Evolutionary conservation across 2,888 invertebrate genomes (phyloP).

Genomic region (Thereva nobilitata): DNA sequence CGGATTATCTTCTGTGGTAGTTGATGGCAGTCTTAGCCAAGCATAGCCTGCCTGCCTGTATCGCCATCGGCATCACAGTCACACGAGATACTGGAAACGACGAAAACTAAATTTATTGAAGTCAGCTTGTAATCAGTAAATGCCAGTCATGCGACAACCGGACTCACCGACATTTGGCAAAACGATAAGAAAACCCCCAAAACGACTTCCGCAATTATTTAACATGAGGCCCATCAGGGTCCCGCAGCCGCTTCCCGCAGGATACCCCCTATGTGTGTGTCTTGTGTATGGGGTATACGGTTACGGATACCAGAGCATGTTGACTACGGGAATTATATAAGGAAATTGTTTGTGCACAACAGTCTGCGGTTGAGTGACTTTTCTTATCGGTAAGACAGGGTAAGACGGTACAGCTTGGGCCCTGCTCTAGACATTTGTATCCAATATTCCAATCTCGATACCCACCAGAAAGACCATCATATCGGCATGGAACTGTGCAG

Average conservation of each 20-base stretch:
- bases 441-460: no score
- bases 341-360: slow-evolving; percentile 8
- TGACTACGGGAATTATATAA: slow-evolving; percentile 14
- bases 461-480: no score
- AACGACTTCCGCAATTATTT: slow-evolving; percentile 35
- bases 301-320: neutral
- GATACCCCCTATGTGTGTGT: no score
- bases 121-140: slow-evolving; percentile 32
- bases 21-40: no score
- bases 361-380: slow-evolving; percentile 17
- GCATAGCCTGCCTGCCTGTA: neutral
- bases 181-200: slow-evolving; percentile 29
- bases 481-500: no score
- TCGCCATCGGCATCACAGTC: neutral
- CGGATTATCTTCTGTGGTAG: neutral
- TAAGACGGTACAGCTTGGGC: no score
- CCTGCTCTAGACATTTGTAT: no score
- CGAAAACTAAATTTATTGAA: neutral
- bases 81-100: no score
- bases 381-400: no score
- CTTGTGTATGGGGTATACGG: no score
- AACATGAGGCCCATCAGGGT: slow-evolving; percentile 18
- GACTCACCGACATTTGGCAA: slow-evolving; percentile 35
- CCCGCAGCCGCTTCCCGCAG: neutral
- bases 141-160: slow-evolving; percentile 35